Evolutionary conservation across 2,797 vertebrate species (phyloP), one percentile per base, ranked within the genome.

Genomic region (Mionectes olivaceus): DNA sequence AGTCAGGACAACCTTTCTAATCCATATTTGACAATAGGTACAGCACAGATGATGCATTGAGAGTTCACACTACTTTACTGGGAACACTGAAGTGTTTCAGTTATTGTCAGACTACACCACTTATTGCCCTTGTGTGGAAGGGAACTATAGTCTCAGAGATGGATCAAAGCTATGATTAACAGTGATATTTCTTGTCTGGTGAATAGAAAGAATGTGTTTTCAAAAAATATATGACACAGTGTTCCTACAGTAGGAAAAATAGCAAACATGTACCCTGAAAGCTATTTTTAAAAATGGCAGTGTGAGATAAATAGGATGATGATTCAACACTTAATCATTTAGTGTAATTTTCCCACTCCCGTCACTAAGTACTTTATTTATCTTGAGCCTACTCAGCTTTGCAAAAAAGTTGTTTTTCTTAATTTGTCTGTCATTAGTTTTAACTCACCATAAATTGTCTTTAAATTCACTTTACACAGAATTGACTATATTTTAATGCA

Each of bases 261-360:
- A 74, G 33, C 19, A 83, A 92, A 87, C 10, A 47, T 30, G 32
- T 23, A 57, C 0, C 0, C 21, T 90, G 71, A 87, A 76, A 82
- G 30, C 10, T 96, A 50, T 81, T 96, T 95, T 84, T 41, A 76
- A 93, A 95, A 91, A 87, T 50, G 52, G 2, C 44, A 91, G 18
- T 39, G 32, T 92, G 76, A 85, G 79, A 59, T 90, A 89, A 93
- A 86, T 93, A 63, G 37, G 43, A 80, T 64, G 43, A 47, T 87
- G 80, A 87, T 75, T 94, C 79, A 76, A 84, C 80, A 89, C 59
- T 90, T 94, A 90, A 92, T 95, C 15, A 90, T 83, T 92, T 89
- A 79, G 69, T 87, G 63, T 68, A 82, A 87, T 96, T 95, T 95
- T 77, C 74, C 63, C 67, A 56, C 88, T 93, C 56, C 79, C 35